These are phyloP conservation scores for Pentamera pediparva DNA, from an alignment of 53 echinoderm and acorn worm species.

Conservation along the genomic window DNA sequence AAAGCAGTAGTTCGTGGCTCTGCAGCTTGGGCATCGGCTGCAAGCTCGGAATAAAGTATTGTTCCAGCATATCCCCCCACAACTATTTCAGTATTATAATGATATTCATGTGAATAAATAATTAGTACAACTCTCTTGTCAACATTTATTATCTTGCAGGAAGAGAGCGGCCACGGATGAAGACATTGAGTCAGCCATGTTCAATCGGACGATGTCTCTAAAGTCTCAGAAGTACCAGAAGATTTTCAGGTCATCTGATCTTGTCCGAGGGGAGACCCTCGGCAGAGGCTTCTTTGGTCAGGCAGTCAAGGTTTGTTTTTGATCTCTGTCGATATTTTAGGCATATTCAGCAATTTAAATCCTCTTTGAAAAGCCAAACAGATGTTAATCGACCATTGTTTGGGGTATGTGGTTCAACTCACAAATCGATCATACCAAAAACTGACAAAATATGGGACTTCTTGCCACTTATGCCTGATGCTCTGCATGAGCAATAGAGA, in stretches of 20 bases:
- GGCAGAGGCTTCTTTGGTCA: constrained; percentile 94
- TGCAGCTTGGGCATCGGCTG: background rate
- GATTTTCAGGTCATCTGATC: constrained; percentile 86
- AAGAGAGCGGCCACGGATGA: constrained; percentile 10
- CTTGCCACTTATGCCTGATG: too few relatives aligned
- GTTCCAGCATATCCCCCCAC: background rate
- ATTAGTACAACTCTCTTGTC: background rate
- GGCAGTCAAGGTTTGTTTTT: constrained; percentile 70
- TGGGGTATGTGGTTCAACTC: too few relatives aligned
- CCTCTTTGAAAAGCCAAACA: background rate
- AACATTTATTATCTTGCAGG: background rate
- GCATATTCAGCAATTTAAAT: background rate
- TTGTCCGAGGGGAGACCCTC: constrained; percentile 84
- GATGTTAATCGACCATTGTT: background rate
- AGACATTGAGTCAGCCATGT: background rate
- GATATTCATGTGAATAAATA: background rate
- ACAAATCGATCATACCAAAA: too few relatives aligned
- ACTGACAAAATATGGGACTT: too few relatives aligned
- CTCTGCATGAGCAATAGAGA: too few relatives aligned
- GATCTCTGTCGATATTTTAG: background rate
- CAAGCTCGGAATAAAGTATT: background rate
- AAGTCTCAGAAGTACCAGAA: constrained; percentile 60
- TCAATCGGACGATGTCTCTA: constrained; percentile 16
- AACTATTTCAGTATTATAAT: background rate
- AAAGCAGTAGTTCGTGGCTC: too few relatives aligned